Base-by-base conservation (phyloP, 2,113 vertebrate genomes). In the Chamaea fasciata region DNA sequence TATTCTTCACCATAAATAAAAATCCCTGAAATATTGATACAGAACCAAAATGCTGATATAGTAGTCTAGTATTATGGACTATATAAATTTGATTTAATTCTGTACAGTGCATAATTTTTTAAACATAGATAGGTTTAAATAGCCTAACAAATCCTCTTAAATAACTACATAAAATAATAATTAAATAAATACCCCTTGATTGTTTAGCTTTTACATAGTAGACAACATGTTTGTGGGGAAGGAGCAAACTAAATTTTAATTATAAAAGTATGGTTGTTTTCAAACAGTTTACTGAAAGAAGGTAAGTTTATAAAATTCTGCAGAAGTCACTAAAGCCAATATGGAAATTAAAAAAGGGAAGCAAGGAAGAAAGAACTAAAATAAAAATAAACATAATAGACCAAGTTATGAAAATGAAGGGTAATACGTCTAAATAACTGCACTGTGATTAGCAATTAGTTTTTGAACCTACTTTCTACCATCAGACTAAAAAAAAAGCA, bases 141-240 rank as follows among this genome's bases (percentile, higher is more conserved):
- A 97, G 94, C 47, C 88, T 96, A 96, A 97, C 76, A 96, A 97
- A 87, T 57, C 8, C 87, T 97, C 88, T 90, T 97, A 97, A 97
- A 95, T 94, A 96, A 93, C 78, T 95, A 89, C 50, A 94, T 89
- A 96, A 96, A 97, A 97, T 96, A 91, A 96, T 89, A 91, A 96
- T 97, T 96, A 96, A 96, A 97, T 94, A 97, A 97, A 97, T 97
- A 96, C 56, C 39, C 89, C 79, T 97, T 97, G 71, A 96, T 95
- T 96, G 85, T 91, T 97, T 84, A 78, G 69, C 68, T 95, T 95
- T 89, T 73, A 57, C 30, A 83, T 78, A 63, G 21, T 59, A 90
- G 90, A 81, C 73, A 97, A 88, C 73, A 76, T 90, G 59, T 95
- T 96, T 95, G 90, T 94, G 81, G 82, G 78, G 56, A 96, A 92